A percentile compares a stretch with the other conserved stretches of the same genome.
phyloP scores from a whole-genome alignment of 2,888 invertebrate species.

The Heliconius ethilla region DNA sequence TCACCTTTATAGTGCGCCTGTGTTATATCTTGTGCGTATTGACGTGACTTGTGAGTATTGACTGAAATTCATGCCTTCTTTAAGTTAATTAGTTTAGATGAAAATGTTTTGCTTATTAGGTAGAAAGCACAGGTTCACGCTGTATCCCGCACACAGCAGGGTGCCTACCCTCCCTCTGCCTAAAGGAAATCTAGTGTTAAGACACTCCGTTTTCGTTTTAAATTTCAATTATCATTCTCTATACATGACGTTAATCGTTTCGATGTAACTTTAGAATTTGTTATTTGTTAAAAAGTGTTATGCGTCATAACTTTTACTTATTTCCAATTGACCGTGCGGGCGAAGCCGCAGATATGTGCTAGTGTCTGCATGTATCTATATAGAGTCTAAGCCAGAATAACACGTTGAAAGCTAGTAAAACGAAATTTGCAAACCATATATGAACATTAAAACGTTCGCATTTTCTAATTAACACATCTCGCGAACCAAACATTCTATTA shows the following conservation, averaged over 20 bases:
- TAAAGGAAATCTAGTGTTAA: too few species aligned
- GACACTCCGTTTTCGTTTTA: too few species aligned
- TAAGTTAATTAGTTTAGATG: too few species aligned
- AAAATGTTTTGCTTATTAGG: too few species aligned
- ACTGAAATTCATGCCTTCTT: too few species aligned
- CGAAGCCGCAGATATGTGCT: neutral
- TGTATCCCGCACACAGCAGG: too few species aligned
- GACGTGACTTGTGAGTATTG: too few species aligned
- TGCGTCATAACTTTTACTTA: neutral
- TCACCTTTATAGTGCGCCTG: too few species aligned
- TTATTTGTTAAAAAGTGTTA: neutral
- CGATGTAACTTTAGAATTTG: neutral
- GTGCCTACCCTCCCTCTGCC: too few species aligned
- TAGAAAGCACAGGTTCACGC: too few species aligned
- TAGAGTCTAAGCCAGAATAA: constrained; percentile 42
- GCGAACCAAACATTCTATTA: constrained; percentile 71
- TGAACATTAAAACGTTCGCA: constrained; percentile 59
- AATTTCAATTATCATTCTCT: too few species aligned
- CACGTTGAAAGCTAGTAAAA: constrained; percentile 33
- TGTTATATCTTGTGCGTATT: too few species aligned
- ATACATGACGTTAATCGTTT: neutral
- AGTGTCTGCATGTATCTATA: constrained; percentile 7
- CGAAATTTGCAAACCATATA: constrained; percentile 65
- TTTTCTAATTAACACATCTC: constrained; percentile 74
- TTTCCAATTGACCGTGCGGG: neutral